phyloP scores from a whole-genome alignment of 2,888 invertebrate genomes.

The Congeria kusceri region DNA sequence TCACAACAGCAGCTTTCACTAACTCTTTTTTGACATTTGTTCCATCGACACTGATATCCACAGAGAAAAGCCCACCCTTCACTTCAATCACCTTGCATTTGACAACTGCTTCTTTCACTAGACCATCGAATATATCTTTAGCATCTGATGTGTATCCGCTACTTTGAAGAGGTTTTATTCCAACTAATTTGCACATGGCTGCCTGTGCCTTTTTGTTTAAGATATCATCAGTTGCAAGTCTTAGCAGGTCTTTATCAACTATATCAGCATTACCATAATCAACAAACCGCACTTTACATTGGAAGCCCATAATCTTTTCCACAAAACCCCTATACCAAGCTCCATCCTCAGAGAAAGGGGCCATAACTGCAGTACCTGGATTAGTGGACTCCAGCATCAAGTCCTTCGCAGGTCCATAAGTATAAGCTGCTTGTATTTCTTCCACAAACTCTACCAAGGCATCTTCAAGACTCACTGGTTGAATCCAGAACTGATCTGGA shows the following conservation, averaged over 20 bases:
- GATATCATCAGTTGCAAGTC: constrained; percentile 62
- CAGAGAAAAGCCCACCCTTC: constrained; percentile 52
- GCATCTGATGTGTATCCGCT: constrained; percentile 70
- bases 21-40: constrained; percentile 71
- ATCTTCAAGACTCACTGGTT: constrained; percentile 63
- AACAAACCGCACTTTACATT: constrained; percentile 70
- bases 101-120: constrained; percentile 71
- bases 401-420: constrained; percentile 41
- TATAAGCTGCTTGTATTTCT: constrained; percentile 67
- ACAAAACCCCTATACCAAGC: constrained; percentile 90
- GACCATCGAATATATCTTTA: constrained; percentile 73
- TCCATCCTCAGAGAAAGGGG: constrained; percentile 88
- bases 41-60: constrained; percentile 62
- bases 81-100: constrained; percentile 64
- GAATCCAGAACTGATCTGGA: constrained; percentile 71
- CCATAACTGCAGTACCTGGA: constrained; percentile 76
- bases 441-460: constrained; percentile 63
- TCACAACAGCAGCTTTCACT: constrained; percentile 68
- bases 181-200: constrained; percentile 69
- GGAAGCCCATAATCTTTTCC: constrained; percentile 84
- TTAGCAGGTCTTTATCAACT: constrained; percentile 62
- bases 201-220: constrained; percentile 68
- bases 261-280: constrained; percentile 82
- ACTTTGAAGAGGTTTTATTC: constrained; percentile 65
- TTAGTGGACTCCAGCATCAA: constrained; percentile 31